These are phyloP conservation scores for Drosophila picticornis DNA, from an alignment of 2,888 invertebrate genomes.

Conservation along the genomic window DNA sequence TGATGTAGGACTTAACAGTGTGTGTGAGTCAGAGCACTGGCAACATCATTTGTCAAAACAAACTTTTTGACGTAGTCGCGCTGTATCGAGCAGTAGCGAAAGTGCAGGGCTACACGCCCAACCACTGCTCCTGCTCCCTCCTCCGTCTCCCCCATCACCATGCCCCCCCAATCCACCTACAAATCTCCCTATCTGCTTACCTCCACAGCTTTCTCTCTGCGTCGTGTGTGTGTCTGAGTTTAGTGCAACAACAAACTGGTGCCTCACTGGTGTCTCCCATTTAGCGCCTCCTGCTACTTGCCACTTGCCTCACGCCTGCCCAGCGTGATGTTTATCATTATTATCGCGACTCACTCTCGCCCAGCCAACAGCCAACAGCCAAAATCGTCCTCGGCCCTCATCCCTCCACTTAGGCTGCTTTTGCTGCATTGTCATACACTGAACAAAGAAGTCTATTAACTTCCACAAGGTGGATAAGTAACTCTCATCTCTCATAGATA, in stretches of 20 bases:
- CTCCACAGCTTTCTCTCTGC: background rate
- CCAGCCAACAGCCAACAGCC: conserved; percentile 39
- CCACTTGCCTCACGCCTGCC: conserved; percentile 42
- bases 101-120: conserved; percentile 54
- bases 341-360: conserved; percentile 65
- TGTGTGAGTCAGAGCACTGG: conserved; percentile 10
- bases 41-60: conserved; percentile 79
- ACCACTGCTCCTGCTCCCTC: background rate
- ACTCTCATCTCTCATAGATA: background rate
- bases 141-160: background rate
- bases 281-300: background rate
- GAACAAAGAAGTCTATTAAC: conserved; percentile 13
- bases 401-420: background rate
- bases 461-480: background rate
- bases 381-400: conserved; percentile 21
- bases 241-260: conserved; percentile 36
- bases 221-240: conserved; percentile 13
- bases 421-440: conserved; percentile 26
- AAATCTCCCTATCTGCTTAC: too few relatives aligned
- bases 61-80: conserved; percentile 74
- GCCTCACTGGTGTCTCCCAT: conserved; percentile 24
- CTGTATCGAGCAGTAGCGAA: conserved; percentile 61
- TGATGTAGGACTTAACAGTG: conserved; percentile 12
- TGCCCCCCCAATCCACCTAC: background rate
- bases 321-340: conserved; percentile 70